A percentile compares a stretch with the other conserved stretches of the same genome.
Conservation (phyloP, 2,888 invertebrate species). For the Stratiomys singularior region DNA sequence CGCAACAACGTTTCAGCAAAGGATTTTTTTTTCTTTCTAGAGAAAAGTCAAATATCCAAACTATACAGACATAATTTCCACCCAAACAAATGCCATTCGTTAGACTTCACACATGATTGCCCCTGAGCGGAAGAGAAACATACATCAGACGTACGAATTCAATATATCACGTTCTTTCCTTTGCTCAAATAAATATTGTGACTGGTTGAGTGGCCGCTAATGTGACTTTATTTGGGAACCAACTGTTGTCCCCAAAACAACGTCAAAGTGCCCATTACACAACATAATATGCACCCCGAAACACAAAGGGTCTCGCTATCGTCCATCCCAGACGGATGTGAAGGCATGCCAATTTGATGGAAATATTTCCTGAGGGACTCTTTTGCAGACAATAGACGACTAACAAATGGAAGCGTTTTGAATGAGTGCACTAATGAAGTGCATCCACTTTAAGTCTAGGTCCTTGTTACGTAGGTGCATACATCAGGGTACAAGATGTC, state of each 20-base stretch:
- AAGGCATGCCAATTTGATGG: conserved; percentile 26
- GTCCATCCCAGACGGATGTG: not conserved
- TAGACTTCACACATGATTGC: conserved; percentile 10
- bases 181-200: conserved; percentile 4
- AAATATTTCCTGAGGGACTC: conserved; percentile 33
- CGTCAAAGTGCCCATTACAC: not conserved
- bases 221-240: conserved; percentile 5
- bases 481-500: no score
- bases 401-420: conserved; percentile 27
- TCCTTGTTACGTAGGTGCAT: not conserved
- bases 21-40: no score
- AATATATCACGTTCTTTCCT: not conserved
- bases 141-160: not conserved
- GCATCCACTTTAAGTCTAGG: conserved; percentile 11
- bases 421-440: conserved; percentile 41
- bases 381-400: conserved; percentile 32
- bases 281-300: not conserved
- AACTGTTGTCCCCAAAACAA: not conserved
- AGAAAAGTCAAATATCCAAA: no score
- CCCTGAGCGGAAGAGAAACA: not conserved
- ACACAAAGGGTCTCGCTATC: not conserved
- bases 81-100: conserved; percentile 8
- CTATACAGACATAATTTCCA: not conserved
- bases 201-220: conserved; percentile 9
- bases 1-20: no score